These are phyloP conservation scores for Orthosia gothica DNA, from an alignment of 2,888 invertebrate genomes.

Conservation along the genomic window DNA sequence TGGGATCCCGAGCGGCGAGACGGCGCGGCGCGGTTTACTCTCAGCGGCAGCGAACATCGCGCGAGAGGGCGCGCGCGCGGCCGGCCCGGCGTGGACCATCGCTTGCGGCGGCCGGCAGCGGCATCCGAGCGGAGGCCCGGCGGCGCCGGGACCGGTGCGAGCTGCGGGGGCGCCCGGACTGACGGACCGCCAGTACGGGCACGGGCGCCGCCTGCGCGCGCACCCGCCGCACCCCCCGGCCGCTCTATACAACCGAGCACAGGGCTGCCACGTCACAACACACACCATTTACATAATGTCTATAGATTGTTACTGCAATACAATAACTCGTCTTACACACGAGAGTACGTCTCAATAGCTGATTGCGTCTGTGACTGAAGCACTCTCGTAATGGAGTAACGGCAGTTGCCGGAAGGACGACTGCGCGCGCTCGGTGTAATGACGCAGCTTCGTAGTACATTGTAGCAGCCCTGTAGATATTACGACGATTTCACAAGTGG, in stretches of 20 bases:
- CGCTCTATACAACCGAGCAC: constrained; percentile 80
- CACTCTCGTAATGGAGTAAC: constrained; percentile 45
- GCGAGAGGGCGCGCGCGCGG: constrained; percentile 90
- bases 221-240: constrained; percentile 57
- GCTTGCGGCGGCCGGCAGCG: constrained; percentile 91
- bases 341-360: constrained; percentile 56
- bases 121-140: constrained; percentile 90
- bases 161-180: constrained; percentile 89
- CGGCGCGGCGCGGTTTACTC: constrained; percentile 89
- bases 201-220: constrained; percentile 64
- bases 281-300: constrained; percentile 69
- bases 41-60: constrained; percentile 91
- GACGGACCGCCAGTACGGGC: constrained; percentile 73
- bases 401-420: constrained; percentile 40
- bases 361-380: constrained; percentile 47
- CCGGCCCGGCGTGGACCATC: constrained; percentile 91
- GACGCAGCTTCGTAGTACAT: constrained; percentile 43
- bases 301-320: constrained; percentile 57
- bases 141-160: constrained; percentile 88
- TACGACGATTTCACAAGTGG: constrained; percentile 71
- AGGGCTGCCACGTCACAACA: constrained; percentile 78
- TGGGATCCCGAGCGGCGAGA: constrained; percentile 94
- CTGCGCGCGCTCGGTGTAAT: constrained; percentile 25
- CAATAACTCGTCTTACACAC: constrained; percentile 49
- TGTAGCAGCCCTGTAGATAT: constrained; percentile 70